These are phyloP conservation scores for Pangasianodon hypophthalmus DNA, from an alignment of 2,113 vertebrate species.

Conservation along the genomic window DNA sequence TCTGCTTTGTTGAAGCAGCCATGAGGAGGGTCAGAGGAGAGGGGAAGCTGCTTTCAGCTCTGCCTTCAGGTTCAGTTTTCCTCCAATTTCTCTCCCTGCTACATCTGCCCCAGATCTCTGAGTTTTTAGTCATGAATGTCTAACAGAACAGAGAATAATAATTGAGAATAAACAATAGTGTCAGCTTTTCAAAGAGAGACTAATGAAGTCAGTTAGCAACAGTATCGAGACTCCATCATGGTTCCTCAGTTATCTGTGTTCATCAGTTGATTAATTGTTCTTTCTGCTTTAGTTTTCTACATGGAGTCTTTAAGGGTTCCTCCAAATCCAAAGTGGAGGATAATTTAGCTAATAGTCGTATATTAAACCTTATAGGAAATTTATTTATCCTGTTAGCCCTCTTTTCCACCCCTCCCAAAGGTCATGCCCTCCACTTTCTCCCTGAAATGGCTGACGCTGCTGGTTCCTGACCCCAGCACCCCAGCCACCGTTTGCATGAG, in stretches of 20 bases:
- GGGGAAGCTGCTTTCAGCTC: not conserved
- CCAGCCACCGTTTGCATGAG: not conserved
- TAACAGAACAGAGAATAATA: too few relatives aligned
- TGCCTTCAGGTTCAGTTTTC: slow-evolving; percentile 14
- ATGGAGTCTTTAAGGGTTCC: not conserved
- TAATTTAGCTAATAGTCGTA: too few relatives aligned
- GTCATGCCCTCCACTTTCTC: slow-evolving; percentile 16
- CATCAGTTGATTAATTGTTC: too few relatives aligned
- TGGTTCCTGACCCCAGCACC: slow-evolving; percentile 34
- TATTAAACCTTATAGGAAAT: not conserved
- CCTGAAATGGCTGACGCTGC: slow-evolving; percentile 19
- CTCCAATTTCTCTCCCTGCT: not conserved
- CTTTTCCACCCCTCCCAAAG: not conserved
- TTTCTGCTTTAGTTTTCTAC: not conserved
- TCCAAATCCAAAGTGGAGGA: not conserved
- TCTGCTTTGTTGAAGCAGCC: not conserved
- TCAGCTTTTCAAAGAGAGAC: not conserved
- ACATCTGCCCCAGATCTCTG: not conserved
- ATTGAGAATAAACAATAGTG: not conserved
- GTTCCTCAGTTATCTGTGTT: slow-evolving; percentile 1
- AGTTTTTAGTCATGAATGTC: not conserved
- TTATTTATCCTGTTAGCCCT: not conserved
- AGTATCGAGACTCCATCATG: too few relatives aligned
- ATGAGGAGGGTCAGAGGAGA: not conserved
- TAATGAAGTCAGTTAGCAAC: not conserved